Evolutionary conservation across 2,888 invertebrate genomes (phyloP).

Genomic region (Drosophila falleni): DNA sequence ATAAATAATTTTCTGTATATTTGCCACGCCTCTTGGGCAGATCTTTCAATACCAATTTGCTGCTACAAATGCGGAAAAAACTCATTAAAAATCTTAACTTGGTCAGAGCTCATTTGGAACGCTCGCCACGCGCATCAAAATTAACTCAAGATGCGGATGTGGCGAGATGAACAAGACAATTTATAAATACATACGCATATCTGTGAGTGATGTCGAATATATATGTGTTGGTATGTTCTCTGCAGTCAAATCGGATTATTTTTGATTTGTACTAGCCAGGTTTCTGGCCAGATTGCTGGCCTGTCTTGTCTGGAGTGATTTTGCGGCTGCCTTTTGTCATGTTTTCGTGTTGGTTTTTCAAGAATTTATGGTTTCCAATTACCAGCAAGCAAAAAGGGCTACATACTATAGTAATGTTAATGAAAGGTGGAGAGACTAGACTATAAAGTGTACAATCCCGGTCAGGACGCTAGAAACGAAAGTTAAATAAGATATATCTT

Average conservation of each 20-base stretch:
- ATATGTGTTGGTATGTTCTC: constrained; percentile 2
- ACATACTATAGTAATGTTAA: constrained; percentile 20
- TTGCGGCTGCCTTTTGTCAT: constrained; percentile 42
- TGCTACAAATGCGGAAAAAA: constrained; percentile 56
- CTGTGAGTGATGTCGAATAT: constrained; percentile 10
- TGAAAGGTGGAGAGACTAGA: constrained; percentile 5
- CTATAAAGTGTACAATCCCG: constrained; percentile 4
- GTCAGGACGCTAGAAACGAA: not conserved
- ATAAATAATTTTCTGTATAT: constrained; percentile 1
- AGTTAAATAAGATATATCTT: not conserved
- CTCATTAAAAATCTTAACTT: constrained; percentile 58
- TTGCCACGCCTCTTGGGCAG: constrained; percentile 16
- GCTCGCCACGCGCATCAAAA: constrained; percentile 40
- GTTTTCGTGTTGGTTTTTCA: constrained; percentile 50
- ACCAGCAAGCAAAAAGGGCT: constrained; percentile 22
- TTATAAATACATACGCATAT: constrained; percentile 29
- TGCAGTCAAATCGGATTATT: constrained; percentile 72
- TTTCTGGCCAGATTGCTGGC: constrained; percentile 33
- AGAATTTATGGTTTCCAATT: constrained; percentile 74
- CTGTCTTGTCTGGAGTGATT: constrained; percentile 16
- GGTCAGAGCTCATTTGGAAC: constrained; percentile 40
- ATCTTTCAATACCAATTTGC: constrained; percentile 36
- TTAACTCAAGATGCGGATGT: constrained; percentile 45
- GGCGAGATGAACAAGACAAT: constrained; percentile 47
- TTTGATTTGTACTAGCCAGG: constrained; percentile 64